Conservation (phyloP, 2,888 invertebrate species). For the Blastobasis lacticolella region DNA sequence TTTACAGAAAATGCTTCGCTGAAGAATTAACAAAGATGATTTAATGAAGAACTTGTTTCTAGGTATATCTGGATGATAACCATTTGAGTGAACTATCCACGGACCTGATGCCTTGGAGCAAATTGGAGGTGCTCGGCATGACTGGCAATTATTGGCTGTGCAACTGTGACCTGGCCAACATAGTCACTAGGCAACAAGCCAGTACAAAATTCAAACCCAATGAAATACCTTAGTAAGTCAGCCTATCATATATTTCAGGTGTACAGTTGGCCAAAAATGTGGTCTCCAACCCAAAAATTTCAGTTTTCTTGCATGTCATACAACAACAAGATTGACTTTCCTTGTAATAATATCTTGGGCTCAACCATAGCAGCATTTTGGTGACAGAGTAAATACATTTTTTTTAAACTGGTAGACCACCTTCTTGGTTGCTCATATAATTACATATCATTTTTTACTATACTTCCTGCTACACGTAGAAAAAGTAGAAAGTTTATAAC, state of each 20-base stretch:
- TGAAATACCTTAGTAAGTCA: constrained; percentile 58
- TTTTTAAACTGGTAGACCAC: no score
- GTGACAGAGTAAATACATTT: no score
- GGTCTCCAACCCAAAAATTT: not conserved
- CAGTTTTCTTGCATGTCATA: not conserved
- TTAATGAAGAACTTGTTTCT: constrained; percentile 10
- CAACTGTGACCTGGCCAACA: constrained; percentile 71
- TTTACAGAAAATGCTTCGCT: no score
- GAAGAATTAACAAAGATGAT: not conserved
- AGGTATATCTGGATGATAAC: constrained; percentile 79
- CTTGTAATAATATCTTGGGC: no score
- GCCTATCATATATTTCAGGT: not conserved
- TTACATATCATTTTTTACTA: no score
- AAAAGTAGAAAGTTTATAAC: no score
- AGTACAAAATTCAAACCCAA: constrained; percentile 49
- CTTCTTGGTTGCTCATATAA: no score
- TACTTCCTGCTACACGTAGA: no score
- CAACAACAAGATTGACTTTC: no score
- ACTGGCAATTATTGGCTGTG: constrained; percentile 79
- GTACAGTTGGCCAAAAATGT: not conserved
- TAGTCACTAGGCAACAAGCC: constrained; percentile 53
- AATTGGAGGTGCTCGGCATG: constrained; percentile 71
- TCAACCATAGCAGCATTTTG: no score
- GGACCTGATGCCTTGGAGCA: constrained; percentile 70
- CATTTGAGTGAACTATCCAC: constrained; percentile 69